Base-by-base conservation (phyloP, 2,113 vertebrate species). In the Xiphorhynchus elegans region DNA sequence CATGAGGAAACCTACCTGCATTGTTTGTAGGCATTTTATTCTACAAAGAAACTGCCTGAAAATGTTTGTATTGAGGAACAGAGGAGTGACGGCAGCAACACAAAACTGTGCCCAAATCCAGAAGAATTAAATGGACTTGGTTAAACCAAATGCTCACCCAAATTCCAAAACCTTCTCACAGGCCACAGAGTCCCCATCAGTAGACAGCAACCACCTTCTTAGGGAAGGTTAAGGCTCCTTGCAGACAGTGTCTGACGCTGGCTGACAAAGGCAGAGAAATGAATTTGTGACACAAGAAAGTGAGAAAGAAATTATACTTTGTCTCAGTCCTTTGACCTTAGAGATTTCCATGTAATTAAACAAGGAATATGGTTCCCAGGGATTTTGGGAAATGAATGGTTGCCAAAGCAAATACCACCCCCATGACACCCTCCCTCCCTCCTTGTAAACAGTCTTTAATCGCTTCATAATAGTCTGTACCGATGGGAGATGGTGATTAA, bases 391-490 rank as follows among this genome's bases (percentile, higher is more conserved):
- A 97, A 97, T 76, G 56, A 96, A 90, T 75, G 58, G 93, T 68
- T 97, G 92, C 90, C 94, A 96, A 95, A 96, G 68, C 81, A 94
- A 87, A 95, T 74, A 93, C 56, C 56, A 95, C 76, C 85, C 76
- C 68, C 75, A 59, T 67, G 60, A 84, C 78, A 84, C 73, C 66
- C 59, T 86, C 40, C 20, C 23, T 84, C 74, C n/a, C 44, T 88
- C 12, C 49, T 78, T 90, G 94, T 97, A 97, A 96, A 96, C 89
- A 94, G 76, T 94, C 93, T 97, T 88, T 94, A 95, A 96, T 94
- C 18, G 3, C 78, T 96, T 96, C 96, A 77, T 95, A 93, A 89
- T 80, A 76, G 92, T 73, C 76, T 95, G 64, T 92, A 92, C 33
- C 52, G 15, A 74, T 88, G 95, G 84, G 90, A 93, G 74, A 92